Evolutionary conservation across 2,797 vertebrate species (phyloP), one percentile per base, ranked within the genome.

Genomic region (Coreius guichenoti): DNA sequence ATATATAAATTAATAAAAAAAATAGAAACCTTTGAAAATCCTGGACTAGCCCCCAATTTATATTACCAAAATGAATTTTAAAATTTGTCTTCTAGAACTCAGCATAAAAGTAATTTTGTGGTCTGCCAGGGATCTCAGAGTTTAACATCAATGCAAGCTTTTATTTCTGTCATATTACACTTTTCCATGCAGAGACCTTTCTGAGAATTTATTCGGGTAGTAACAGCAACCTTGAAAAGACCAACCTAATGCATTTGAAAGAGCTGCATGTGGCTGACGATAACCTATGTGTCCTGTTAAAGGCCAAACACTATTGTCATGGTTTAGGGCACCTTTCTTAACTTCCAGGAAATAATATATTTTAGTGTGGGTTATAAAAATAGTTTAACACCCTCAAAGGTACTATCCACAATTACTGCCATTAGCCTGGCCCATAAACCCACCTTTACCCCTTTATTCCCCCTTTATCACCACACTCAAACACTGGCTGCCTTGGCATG

Each of bases 361-460:
- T 88, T 82, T 86, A 93, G 91, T 90, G 88, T 86, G 89, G 90
- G 92, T 91, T 92, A 92, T 95, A 95, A 96, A 95, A 96, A 93
- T 92, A 93, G 91, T 93, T 95, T 92, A 90, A 93, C 92, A 94
- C 93, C 91, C 93, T 92, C 89, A 92, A 45, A 93, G 92, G 93
- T 91, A 91, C 91, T 91, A 91, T 90, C 89, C 86, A 93, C 93
- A 94, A 93, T 93, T 90, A 94, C 81, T 49, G 91, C 90, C 90
- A 91, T 90, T 72, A 75, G 89, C 92, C 87, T 92, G 80, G 54
- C 90, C 89, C 92, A 93, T 94, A 95, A 95, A 95, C 91, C 92
- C 70, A 91, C 89, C 92, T 93, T 92, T 31, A 88, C 75, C 68
- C 56, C 72, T 56, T 75, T 16, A 67, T 75, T 26, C 68, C 69